phyloP scores from a whole-genome alignment of 2,797 vertebrate species.

The Mormyrops attenuatus region DNA sequence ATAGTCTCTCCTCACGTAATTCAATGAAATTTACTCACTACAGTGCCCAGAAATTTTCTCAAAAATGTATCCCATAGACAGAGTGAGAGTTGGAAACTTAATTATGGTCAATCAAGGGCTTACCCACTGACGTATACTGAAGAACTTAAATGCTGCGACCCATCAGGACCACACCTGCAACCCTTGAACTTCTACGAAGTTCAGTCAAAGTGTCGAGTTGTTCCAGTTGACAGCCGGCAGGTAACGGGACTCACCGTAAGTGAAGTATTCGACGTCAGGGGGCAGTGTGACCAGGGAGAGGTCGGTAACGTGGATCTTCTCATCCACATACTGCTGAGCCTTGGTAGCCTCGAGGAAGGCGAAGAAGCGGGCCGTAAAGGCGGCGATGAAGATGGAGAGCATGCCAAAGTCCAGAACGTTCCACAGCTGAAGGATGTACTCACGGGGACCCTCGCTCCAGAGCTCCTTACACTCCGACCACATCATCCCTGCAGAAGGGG shows the following conservation, averaged over 20 bases:
- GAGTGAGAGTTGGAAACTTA: not conserved
- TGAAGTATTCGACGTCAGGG: slow-evolving; percentile 78
- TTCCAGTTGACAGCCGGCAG: not conserved
- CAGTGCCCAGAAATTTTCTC: not conserved
- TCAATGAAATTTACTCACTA: not conserved
- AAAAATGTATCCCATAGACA: not conserved
- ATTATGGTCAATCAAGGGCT: not conserved
- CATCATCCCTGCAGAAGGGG: slow-evolving; percentile 71
- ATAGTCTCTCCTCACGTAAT: not conserved
- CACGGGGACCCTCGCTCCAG: slow-evolving; percentile 77
- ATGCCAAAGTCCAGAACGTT: slow-evolving; percentile 81
- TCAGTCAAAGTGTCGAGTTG: not conserved
- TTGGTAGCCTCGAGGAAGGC: slow-evolving; percentile 76
- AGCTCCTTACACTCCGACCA: slow-evolving; percentile 86
- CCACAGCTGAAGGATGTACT: slow-evolving; percentile 79
- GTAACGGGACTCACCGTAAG: slow-evolving; percentile 60
- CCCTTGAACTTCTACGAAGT: not conserved
- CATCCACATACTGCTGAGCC: slow-evolving; percentile 78
- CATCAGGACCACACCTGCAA: not conserved
- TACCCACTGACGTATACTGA: not conserved
- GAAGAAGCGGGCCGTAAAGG: slow-evolving; percentile 76
- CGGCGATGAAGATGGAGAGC: slow-evolving; percentile 81
- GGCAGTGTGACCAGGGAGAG: slow-evolving; percentile 73
- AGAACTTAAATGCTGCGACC: not conserved
- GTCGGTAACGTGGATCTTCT: slow-evolving; percentile 65